phyloP scores from a whole-genome alignment of 2,888 invertebrate species.

The Biston betularia region DNA sequence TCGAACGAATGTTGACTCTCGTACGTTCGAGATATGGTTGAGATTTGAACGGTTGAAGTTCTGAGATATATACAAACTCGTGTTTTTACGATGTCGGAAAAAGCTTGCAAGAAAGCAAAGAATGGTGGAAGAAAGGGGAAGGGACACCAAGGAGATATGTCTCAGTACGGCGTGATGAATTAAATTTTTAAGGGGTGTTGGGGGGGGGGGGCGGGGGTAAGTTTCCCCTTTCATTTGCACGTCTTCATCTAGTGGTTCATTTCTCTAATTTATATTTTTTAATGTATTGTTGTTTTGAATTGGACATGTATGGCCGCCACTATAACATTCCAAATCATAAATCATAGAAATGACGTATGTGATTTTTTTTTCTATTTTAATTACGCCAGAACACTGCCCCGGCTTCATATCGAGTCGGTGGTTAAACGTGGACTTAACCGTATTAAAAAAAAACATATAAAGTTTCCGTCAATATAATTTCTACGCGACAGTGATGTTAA shows the following conservation, averaged over 20 bases:
- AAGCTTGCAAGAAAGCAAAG: slow-evolving; percentile 85
- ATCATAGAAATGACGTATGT: background rate
- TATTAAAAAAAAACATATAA: no score
- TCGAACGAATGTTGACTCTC: slow-evolving; percentile 43
- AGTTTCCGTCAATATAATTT: no score
- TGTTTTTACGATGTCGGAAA: slow-evolving; percentile 68
- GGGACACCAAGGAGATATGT: slow-evolving; percentile 82
- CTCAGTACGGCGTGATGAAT: slow-evolving; percentile 83
- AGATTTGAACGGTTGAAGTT: slow-evolving; percentile 36
- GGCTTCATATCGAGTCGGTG: no score
- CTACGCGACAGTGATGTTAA: no score
- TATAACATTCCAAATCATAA: background rate
- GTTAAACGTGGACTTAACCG: no score
- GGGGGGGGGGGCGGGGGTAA: slow-evolving; percentile 56
- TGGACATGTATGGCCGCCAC: slow-evolving; percentile 24
- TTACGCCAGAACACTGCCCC: no score
- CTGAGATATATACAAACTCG: slow-evolving; percentile 60
- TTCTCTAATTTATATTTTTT: slow-evolving; percentile 80
- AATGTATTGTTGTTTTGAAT: slow-evolving; percentile 51
- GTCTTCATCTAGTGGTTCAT: slow-evolving; percentile 77
- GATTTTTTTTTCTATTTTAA: no score
- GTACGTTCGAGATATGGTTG: accelerated
- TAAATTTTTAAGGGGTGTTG: slow-evolving; percentile 84
- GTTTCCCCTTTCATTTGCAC: slow-evolving; percentile 78
- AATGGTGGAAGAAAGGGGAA: slow-evolving; percentile 83